Percentiles rank a stretch among this genome's conserved stretches.
Evolutionary conservation across 2,797 vertebrate genomes (phyloP).

Genomic region (Oreochromis mossambicus): DNA sequence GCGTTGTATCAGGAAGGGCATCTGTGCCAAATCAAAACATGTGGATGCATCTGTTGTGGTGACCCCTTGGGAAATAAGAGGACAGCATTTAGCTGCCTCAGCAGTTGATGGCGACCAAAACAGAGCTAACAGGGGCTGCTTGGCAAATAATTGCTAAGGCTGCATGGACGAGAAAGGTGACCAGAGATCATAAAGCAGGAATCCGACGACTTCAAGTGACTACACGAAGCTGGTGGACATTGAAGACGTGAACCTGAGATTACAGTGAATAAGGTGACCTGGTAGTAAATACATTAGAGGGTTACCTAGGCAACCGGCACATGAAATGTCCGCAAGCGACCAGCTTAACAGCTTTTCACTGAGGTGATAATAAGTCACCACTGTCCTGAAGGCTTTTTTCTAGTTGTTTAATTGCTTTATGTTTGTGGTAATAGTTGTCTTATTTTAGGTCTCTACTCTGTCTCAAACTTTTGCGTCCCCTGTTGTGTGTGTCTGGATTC

Average conservation of each 20-base stretch:
- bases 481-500: slow-evolving; percentile 3
- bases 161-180: not conserved
- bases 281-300: not conserved
- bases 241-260: not conserved
- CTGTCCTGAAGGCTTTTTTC: not conserved
- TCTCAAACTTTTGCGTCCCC: not conserved
- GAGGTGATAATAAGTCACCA: not conserved
- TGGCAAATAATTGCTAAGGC: not conserved
- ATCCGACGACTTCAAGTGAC: not conserved
- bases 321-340: not conserved
- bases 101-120: not conserved
- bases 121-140: not conserved
- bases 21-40: not conserved
- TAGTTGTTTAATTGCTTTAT: not conserved
- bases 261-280: not conserved
- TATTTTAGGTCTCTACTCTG: not conserved
- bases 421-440: not conserved
- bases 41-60: not conserved
- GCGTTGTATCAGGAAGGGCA: not conserved
- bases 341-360: not conserved
- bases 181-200: not conserved
- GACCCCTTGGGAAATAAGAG: not conserved
- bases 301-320: not conserved
- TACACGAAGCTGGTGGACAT: not conserved
- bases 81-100: not conserved